phyloP scores from a whole-genome alignment of 2,888 invertebrate species.

The Hyposoter didymator region DNA sequence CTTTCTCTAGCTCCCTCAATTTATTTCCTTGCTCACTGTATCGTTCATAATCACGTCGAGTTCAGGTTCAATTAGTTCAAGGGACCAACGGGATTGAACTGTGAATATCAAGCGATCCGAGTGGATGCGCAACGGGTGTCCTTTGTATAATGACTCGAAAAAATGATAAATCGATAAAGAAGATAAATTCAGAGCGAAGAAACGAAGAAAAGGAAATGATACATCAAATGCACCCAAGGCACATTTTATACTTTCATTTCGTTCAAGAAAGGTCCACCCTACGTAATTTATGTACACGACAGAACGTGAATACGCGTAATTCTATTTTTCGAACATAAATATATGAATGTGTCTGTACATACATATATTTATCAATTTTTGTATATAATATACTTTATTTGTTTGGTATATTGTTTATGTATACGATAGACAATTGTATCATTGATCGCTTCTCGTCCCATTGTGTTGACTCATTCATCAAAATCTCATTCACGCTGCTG shows the following conservation, averaged over 20 bases:
- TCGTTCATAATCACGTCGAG: slow-evolving; percentile 24
- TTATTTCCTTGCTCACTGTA: neutral
- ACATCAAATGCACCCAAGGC: slow-evolving; percentile 82
- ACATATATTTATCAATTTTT: slow-evolving; percentile 38
- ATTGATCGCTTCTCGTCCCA: slow-evolving; percentile 76
- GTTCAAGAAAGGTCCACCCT: slow-evolving; percentile 73
- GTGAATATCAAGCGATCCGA: slow-evolving; percentile 56
- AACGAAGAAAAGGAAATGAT: slow-evolving; percentile 55
- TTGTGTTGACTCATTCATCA: slow-evolving; percentile 48
- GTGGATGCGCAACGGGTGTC: slow-evolving; percentile 59
- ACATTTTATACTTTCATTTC: slow-evolving; percentile 83
- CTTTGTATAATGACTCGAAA: slow-evolving; percentile 34
- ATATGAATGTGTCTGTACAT: slow-evolving; percentile 44
- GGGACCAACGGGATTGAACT: slow-evolving; percentile 48
- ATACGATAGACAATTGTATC: slow-evolving; percentile 70
- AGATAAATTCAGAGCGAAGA: slow-evolving; percentile 17
- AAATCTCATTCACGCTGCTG: neutral
- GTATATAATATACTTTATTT: slow-evolving; percentile 39
- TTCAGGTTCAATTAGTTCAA: slow-evolving; percentile 29
- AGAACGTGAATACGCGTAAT: slow-evolving; percentile 38
- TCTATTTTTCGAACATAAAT: neutral
- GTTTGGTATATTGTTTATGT: slow-evolving; percentile 59
- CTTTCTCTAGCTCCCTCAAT: slow-evolving; percentile 17
- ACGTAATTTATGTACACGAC: slow-evolving; percentile 65
- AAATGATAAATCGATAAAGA: neutral